phyloP scores from a whole-genome alignment of 2,113 vertebrate genomes.

The Talpa occidentalis region DNA sequence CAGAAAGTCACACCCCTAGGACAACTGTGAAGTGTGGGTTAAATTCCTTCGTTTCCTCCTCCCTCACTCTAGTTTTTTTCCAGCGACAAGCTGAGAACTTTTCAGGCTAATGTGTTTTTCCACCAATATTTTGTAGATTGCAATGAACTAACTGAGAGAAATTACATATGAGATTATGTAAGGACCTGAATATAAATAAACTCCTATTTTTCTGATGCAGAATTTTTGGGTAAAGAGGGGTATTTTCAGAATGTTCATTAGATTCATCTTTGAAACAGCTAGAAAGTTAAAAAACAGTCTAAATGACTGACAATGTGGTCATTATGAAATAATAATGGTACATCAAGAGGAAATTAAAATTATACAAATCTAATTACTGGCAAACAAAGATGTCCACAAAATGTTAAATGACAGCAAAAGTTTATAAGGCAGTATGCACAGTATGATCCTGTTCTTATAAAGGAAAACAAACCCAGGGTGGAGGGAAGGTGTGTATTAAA shows the following conservation, averaged over 20 bases:
- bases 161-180: not conserved
- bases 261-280: not conserved
- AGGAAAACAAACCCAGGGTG: not conserved
- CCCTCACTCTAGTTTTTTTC: not conserved
- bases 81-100: not conserved
- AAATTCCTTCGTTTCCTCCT: not conserved
- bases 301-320: not conserved
- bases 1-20: not conserved
- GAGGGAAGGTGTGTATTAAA: not conserved
- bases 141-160: not conserved
- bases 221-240: not conserved
- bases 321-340: not conserved
- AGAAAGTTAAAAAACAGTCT: not conserved
- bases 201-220: not conserved
- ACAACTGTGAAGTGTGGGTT: not conserved
- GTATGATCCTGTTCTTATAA: not conserved
- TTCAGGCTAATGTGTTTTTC: not conserved
- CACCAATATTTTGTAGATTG: not conserved
- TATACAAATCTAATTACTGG: not conserved
- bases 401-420: not conserved
- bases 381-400: not conserved
- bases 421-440: not conserved
- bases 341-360: not conserved
- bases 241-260: not conserved
- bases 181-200: not conserved